Evolutionary conservation across 2,888 invertebrate species (phyloP), one percentile per base, ranked within the genome.

Genomic region (Helleia helle): DNA sequence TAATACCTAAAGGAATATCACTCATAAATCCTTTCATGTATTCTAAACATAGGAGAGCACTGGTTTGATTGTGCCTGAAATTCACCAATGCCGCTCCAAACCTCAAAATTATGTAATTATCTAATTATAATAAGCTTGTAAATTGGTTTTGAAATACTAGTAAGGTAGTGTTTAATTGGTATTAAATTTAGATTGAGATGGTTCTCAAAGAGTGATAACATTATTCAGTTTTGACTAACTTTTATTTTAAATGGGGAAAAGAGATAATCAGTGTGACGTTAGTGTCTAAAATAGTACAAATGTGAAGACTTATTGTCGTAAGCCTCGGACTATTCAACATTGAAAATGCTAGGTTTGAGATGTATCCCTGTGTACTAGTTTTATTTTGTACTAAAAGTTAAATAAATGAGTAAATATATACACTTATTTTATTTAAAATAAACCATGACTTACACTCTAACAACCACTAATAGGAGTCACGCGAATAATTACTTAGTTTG

Each of bases 251-350:
- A 73, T 70, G 71, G 72, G 76, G 70, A 70, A 72, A 71, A 76
- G 75, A 80, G 76, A 74, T 81, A 79, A 73, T 72, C 70, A 72
- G 79, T 80, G 79, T 80, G 81, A 80, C 77, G 71, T 76, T 77
- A 80, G 84, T 86, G 76, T 86, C 85, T 85, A 83, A 80, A 86
- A 86, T 86, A 86, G 86, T 86, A 86, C 86, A 86, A 86, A 86
- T 85, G 83, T 81, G 84, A 86, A 86, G 86, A 86, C 86, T 86
- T 84, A 84, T 84, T 80, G 84, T 83, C 83, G 77, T 85, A 86
- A 83, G 81, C 81, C 77, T 83, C 83, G 74, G 81, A 83, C 80
- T 79, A 81, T 83, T 84, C 83, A 81, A 77, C 84, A 81, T 75
- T 84, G 77, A 79, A 79, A 85, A 84, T 83, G 77, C 77, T 86